A percentile compares a stretch with the other conserved stretches of the same genome.
These are phyloP conservation scores for Neoseiulus cucumeris DNA, from an alignment of 1,140 invertebrate genomes.

Conservation along the genomic window DNA sequence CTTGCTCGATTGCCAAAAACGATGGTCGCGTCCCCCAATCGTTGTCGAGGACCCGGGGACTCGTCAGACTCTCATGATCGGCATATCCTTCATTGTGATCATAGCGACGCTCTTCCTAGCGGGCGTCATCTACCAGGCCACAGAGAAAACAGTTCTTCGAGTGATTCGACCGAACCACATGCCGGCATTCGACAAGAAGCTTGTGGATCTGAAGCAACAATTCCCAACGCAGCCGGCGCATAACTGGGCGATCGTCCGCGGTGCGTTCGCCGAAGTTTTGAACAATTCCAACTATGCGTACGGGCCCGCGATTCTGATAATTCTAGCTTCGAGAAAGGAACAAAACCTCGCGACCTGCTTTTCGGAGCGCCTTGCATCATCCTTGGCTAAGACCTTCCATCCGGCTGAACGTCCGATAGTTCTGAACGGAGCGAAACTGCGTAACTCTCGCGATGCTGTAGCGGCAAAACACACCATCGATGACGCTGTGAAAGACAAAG, in stretches of 20 bases:
- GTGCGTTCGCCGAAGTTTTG: not conserved
- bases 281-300: not conserved
- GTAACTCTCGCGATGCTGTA: not conserved
- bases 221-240: not conserved
- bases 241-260: not conserved
- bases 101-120: not conserved
- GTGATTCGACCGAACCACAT: not conserved
- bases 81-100: not conserved
- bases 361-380: not conserved
- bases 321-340: not conserved
- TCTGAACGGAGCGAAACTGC: not conserved
- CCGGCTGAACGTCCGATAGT: not conserved
- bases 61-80: not conserved
- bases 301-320: not conserved
- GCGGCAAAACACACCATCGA: not conserved
- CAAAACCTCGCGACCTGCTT: not conserved
- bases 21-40: not conserved
- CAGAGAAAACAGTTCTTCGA: not conserved
- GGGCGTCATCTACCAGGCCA: not conserved
- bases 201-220: not conserved
- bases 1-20: not conserved
- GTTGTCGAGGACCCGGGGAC: not conserved
- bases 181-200: not conserved
- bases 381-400: not conserved
- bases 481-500: not conserved